Evolutionary conservation across 2,797 vertebrate genomes (phyloP).

Genomic region (Poliocrania exsul): DNA sequence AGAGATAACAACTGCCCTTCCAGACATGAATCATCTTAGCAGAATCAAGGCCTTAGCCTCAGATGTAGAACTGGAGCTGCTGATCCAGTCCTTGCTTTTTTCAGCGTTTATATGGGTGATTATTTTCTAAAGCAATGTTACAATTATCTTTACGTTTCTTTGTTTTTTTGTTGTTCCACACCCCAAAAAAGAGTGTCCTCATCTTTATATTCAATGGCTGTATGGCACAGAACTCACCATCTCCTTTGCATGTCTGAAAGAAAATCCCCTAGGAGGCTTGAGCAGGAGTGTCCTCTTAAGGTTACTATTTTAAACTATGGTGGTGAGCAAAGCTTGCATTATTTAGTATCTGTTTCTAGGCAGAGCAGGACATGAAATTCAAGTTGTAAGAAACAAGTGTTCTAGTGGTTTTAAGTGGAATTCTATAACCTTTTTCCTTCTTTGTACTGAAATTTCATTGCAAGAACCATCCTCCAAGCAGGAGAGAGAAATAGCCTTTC

Average conservation of each 20-base stretch:
- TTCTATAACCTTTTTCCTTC: neutral
- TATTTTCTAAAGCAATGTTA: neutral
- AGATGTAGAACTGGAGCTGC: neutral
- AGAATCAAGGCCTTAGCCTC: neutral
- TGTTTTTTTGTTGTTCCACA: neutral
- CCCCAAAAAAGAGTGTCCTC: neutral
- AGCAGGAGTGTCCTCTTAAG: neutral
- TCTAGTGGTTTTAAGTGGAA: neutral
- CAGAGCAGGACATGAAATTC: neutral
- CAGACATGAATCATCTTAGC: neutral
- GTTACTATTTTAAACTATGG: neutral
- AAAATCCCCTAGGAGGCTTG: neutral
- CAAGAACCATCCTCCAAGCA: neutral
- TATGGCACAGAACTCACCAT: neutral
- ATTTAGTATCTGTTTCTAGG: slow-evolving; percentile 7
- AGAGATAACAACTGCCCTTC: neutral
- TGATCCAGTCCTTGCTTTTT: neutral
- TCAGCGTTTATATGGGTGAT: neutral
- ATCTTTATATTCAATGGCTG: neutral
- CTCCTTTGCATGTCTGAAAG: neutral
- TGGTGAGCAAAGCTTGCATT: neutral
- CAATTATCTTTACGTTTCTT: neutral
- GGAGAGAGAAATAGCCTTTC: neutral
- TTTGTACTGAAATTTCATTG: neutral
- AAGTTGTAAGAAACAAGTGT: neutral